phyloP scores from a whole-genome alignment of 2,888 invertebrate species.

The Aleiodes testaceus region DNA sequence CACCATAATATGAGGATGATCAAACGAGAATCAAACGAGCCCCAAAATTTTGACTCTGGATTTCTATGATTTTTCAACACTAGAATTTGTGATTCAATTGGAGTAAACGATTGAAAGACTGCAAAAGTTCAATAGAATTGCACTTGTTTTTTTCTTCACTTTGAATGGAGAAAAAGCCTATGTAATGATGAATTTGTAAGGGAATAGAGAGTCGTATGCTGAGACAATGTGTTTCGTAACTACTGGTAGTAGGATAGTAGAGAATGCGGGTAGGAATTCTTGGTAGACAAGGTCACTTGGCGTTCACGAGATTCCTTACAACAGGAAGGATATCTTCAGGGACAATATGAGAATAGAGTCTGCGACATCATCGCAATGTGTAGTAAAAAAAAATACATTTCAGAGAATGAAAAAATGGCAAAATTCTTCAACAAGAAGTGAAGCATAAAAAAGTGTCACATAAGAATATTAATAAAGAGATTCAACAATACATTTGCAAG shows the following conservation, averaged over 20 bases:
- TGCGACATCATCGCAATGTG: constrained; percentile 12
- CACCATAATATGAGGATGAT: too few relatives aligned
- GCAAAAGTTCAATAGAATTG: too few relatives aligned
- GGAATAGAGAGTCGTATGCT: constrained; percentile 4
- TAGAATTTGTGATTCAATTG: too few relatives aligned
- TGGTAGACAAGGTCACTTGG: constrained; percentile 35
- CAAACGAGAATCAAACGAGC: too few relatives aligned
- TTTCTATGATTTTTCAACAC: too few relatives aligned
- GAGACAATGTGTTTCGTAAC: constrained; percentile 12
- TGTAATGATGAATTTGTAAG: neutral
- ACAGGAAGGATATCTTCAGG: constrained; percentile 7
- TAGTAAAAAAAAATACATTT: neutral
- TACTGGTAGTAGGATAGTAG: constrained; percentile 12
- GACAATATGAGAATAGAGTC: constrained; percentile 15
- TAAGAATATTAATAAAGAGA: neutral
- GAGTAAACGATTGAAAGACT: too few relatives aligned
- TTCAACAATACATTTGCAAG: neutral
- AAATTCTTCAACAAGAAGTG: neutral
- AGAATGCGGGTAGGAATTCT: constrained; percentile 35
- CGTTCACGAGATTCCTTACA: constrained; percentile 34
- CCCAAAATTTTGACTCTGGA: too few relatives aligned
- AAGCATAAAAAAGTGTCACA: neutral
- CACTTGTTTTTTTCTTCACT: neutral
- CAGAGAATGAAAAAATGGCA: neutral
- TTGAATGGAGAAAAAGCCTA: neutral